Evolutionary conservation across 2,113 vertebrate species (phyloP).

Genomic region (sheep (Ovis aries)): ARS-UI_Ramb_v3.0 NC_056067.1:55671501-55672000

Average conservation of each 20-base stretch:
- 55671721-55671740: neutral
- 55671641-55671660: neutral
- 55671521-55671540: no score
- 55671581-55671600: rapidly evolving
- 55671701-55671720: neutral
- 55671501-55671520: neutral
- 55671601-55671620: neutral
- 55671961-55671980: slow-evolving; percentile 74
- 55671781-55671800: neutral
- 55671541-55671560: neutral
- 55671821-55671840: slow-evolving; percentile 79
- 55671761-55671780: neutral
- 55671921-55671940: slow-evolving; percentile 77
- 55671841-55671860: slow-evolving; percentile 67
- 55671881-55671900: slow-evolving; percentile 74
- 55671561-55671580: neutral
- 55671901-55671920: slow-evolving; percentile 76
- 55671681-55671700: slow-evolving; percentile 38
- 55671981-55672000: neutral
- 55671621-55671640: neutral
- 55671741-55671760: neutral
- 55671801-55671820: neutral
- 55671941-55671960: slow-evolving; percentile 74
- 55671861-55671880: slow-evolving; percentile 75
- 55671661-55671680: neutral